Evolutionary conservation across 1,140 invertebrate genomes (phyloP).

Genomic region (Drosophila mauritiana): DNA sequence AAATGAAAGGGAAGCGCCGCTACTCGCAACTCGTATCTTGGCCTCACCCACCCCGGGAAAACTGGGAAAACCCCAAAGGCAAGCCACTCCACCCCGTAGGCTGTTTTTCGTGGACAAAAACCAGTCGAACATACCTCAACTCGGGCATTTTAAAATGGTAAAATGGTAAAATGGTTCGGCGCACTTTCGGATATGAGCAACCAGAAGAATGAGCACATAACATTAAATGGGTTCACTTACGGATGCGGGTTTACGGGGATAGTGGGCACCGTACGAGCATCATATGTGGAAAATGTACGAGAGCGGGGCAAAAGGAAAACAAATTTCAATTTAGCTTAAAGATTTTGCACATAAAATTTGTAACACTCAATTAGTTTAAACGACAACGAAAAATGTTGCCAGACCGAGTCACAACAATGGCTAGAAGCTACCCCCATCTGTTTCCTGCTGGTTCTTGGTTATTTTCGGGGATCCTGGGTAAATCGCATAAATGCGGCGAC

Average conservation of each 20-base stretch:
- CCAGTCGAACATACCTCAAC: conserved; percentile 59
- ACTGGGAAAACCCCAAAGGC: not conserved
- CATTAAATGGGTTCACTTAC: conserved; percentile 78
- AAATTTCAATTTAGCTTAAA: conserved; percentile 83
- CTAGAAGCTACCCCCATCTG: conserved; percentile 27
- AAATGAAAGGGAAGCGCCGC: conserved; percentile 28
- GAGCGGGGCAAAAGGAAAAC: conserved; percentile 58
- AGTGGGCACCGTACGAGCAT: conserved; percentile 11
- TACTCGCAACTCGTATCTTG: no score
- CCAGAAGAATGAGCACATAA: conserved; percentile 75
- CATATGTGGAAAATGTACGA: conserved; percentile 66
- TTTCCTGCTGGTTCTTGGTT: conserved; percentile 29
- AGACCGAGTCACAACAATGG: conserved; percentile 55
- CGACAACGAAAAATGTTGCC: conserved; percentile 77
- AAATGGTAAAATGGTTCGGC: conserved; percentile 72
- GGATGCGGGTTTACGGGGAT: conserved; percentile 12
- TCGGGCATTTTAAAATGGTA: conserved; percentile 53
- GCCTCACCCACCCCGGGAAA: not conserved
- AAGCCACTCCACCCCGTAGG: conserved; percentile 24
- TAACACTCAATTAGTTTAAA: conserved; percentile 84
- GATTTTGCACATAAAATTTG: conserved; percentile 84
- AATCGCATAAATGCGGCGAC: conserved; percentile 80
- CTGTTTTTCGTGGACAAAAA: conserved; percentile 38
- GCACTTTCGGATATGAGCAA: conserved; percentile 60
- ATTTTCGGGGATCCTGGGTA: conserved; percentile 34